Base-by-base conservation (phyloP, 2,888 invertebrate genomes). In the Julus scanicus region DNA sequence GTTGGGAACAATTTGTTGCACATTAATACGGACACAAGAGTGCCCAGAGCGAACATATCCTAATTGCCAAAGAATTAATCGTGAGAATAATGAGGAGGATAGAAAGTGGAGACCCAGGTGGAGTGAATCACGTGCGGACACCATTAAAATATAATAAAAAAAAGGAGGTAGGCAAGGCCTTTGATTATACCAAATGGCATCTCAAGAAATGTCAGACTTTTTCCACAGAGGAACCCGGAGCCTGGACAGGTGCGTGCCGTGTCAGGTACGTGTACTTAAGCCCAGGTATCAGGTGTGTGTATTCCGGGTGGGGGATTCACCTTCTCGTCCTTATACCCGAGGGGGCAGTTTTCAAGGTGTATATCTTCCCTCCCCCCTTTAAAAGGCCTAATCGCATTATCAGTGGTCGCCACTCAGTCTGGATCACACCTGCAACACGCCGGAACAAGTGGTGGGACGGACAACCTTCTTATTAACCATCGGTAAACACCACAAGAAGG, bases 21-120 rank as follows among this genome's bases (percentile, higher is more conserved):
- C 71, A 71, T 71, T 71, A 71, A 71, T 29, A 71, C 71, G 71
- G 71, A 71, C 71, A 71, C 71, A 44, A 44, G 71, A 71, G 71
- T 71, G 71, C 29, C 71, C 71, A 11, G 71, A 29, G 71, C 29
- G 57, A 4, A 11, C 4, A 53, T 29, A 71, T 71, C 71, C 71
- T 71, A 71, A 71, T 71, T 71, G 71, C 9, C 71, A 13, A 71
- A n/a, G 71, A 11, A 71, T 71, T 71, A 71, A 71, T 71, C 71
- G 71, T 71, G 71, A 71, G 71, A 71, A 71, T 71, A 29, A 71
- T 29, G 71, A 71, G 29, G 63, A n/a, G 63, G 63, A 17, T 20
- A 20, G 63, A 71, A 71, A 71, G 71, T 71, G 71, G 71, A 44
- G 44, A 44, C 71, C 71, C 71, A 71, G 71, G 71, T 71, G 71